A percentile compares a stretch with the other conserved stretches of the same genome.
phyloP scores from a whole-genome alignment of 2,113 vertebrate genomes.

The Chaetodon trifascialis region DNA sequence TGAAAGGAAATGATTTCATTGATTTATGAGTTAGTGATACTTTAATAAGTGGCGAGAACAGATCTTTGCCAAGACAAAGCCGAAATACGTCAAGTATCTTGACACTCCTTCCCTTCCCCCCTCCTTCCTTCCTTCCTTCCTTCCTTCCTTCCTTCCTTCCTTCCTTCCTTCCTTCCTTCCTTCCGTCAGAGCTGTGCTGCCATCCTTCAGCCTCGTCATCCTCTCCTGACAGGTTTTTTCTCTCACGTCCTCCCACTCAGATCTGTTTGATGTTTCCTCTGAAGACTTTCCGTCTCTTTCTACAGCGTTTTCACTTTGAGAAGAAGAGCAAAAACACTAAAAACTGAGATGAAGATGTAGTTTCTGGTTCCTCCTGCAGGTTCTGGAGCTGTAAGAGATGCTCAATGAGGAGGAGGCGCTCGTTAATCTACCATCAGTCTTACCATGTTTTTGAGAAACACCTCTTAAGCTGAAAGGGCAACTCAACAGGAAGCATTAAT shows the following conservation, averaged over 20 bases:
- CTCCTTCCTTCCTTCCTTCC: neutral
- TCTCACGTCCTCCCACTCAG: constrained; percentile 30
- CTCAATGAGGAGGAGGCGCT: too few relatives aligned
- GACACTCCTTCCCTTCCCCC: neutral
- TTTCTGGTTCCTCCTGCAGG: too few relatives aligned
- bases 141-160: too few relatives aligned
- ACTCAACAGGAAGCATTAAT: too few relatives aligned
- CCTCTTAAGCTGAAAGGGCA: too few relatives aligned
- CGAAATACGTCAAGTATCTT: neutral
- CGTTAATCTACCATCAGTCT: too few relatives aligned
- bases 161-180: neutral
- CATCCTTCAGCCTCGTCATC: neutral
- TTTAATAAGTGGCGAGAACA: neutral
- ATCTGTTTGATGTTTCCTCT: constrained; percentile 1
- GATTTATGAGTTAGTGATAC: constrained; percentile 85
- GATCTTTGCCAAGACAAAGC: neutral
- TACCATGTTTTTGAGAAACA: too few relatives aligned
- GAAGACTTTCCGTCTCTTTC: constrained; percentile 8
- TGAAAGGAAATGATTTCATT: constrained; percentile 56
- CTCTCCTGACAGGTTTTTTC: constrained; percentile 5
- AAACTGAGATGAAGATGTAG: too few relatives aligned
- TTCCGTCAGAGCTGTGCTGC: constrained; percentile 22
- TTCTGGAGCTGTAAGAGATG: too few relatives aligned
- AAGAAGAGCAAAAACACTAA: too few relatives aligned
- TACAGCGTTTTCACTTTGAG: neutral